A percentile compares a stretch with the other conserved stretches of the same genome.
These are phyloP conservation scores for Drosophila peninsularis DNA, from an alignment of 2,888 invertebrate genomes.

Conservation along the genomic window DNA sequence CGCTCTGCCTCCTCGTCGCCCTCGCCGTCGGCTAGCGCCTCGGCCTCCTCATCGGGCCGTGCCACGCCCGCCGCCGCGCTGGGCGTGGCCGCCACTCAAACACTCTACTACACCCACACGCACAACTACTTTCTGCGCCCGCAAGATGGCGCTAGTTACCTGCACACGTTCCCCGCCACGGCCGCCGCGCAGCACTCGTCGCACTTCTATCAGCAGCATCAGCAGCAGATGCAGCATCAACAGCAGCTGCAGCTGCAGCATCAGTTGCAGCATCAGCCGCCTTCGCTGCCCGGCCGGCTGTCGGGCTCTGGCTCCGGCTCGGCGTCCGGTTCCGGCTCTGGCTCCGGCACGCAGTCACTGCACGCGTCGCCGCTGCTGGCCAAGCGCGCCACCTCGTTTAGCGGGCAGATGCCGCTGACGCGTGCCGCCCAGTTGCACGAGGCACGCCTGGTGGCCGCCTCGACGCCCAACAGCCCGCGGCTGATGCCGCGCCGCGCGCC, in stretches of 20 bases:
- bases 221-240: constrained; percentile 59
- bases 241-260: constrained; percentile 54
- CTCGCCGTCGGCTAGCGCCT: constrained; percentile 66
- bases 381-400: constrained; percentile 83
- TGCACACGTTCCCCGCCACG: constrained; percentile 83
- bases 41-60: constrained; percentile 70
- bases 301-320: constrained; percentile 45
- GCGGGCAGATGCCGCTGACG: constrained; percentile 81
- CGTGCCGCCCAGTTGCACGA: constrained; percentile 63
- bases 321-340: constrained; percentile 35
- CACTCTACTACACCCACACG: constrained; percentile 63
- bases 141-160: constrained; percentile 72
- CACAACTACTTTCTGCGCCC: constrained; percentile 78
- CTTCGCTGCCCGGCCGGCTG: constrained; percentile 51
- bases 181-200: constrained; percentile 73
- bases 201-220: constrained; percentile 56
- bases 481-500: constrained; percentile 87
- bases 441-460: constrained; percentile 72
- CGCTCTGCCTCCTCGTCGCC: constrained; percentile 74
- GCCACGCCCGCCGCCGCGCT: constrained; percentile 70
- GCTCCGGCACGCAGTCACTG: constrained; percentile 76
- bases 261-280: constrained; percentile 60
- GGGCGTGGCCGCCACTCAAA: constrained; percentile 63
- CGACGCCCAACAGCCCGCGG: constrained; percentile 90
- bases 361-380: constrained; percentile 82